Base-by-base conservation (phyloP, 2,888 invertebrate genomes). In the Pantelozetes paolii region DNA sequence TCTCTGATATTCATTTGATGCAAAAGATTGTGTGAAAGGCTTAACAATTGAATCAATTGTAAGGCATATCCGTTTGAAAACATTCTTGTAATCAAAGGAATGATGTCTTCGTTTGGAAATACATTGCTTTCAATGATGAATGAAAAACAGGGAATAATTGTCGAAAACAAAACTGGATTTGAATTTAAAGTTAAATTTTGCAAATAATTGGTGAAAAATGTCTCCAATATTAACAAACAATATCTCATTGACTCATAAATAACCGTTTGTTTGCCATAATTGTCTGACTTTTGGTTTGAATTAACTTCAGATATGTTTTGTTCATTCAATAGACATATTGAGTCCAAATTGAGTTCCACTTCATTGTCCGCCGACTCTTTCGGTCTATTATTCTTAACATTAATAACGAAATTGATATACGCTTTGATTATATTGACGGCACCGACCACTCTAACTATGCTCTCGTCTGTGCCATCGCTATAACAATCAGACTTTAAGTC, bases 401-500 rank as follows among this genome's bases (percentile, higher is more conserved):
- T 9, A 18, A 30, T 67, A 6, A 67, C 23, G 1, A 67, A 23
- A 67, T 23, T 23, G 3, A 67, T 2, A 42, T 20, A 67, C 20
- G 67, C 36, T 40, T 42, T 67, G 40, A 67, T 67, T 9, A 67
- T 36, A 32, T 40, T 67, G 3, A 40, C 13, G 23, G 40, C 23
- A 20, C 23, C 1, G 5, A 1, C 40, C 23, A 23, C 40, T 11
- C 67, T n/a, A 2, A 20, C 30, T 18, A 59, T 67, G 13, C 23
- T 20, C 18, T 32, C 6, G 1, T 20, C 20, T 8, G 42, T 3
- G 11, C 18, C 2, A n/a, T 30, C 67, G 40, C 26, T n/a, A 11
- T 1, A 36, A 40, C 11, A 13, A 9, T 40, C 30, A 32, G 26
- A 13, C n/a, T n/a, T n/a, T n/a, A n/a, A n/a, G n/a, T n/a, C n/a